These are phyloP conservation scores for Blastobasis lacticolella DNA, from an alignment of 2,888 invertebrate genomes.

Conservation along the genomic window DNA sequence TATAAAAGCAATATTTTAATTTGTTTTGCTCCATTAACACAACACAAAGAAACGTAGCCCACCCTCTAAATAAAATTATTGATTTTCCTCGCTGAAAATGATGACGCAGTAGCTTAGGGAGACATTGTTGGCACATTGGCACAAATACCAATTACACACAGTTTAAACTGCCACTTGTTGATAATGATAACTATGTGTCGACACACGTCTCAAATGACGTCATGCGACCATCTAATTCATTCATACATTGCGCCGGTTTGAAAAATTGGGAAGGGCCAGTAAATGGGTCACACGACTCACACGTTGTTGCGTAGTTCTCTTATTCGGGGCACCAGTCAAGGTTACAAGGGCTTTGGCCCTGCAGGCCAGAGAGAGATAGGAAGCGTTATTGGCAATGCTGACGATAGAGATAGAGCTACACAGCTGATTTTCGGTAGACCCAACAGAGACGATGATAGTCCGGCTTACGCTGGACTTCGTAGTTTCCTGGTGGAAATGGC, in stretches of 20 bases:
- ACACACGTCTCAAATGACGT: too few relatives aligned
- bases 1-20: too few relatives aligned
- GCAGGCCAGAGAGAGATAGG: constrained; percentile 19
- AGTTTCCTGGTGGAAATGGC: too few relatives aligned
- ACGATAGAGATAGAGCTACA: constrained; percentile 1
- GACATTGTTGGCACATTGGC: not conserved
- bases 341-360: constrained; percentile 41
- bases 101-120: not conserved
- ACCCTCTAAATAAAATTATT: too few relatives aligned
- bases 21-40: too few relatives aligned
- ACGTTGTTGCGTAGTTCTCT: constrained; percentile 31
- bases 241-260: not conserved
- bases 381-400: constrained; percentile 3
- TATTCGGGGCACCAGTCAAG: constrained; percentile 36
- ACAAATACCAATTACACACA: not conserved
- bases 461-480: too few relatives aligned
- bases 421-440: constrained; percentile 11
- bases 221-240: not conserved
- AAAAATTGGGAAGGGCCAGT: constrained; percentile 17
- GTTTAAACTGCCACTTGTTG: too few relatives aligned
- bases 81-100: too few relatives aligned
- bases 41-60: too few relatives aligned
- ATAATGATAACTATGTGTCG: too few relatives aligned
- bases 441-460: too few relatives aligned
- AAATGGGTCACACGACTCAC: constrained; percentile 47